Evolutionary conservation across 2,888 invertebrate genomes (phyloP).

Genomic region (Mythimna albipuncta): DNA sequence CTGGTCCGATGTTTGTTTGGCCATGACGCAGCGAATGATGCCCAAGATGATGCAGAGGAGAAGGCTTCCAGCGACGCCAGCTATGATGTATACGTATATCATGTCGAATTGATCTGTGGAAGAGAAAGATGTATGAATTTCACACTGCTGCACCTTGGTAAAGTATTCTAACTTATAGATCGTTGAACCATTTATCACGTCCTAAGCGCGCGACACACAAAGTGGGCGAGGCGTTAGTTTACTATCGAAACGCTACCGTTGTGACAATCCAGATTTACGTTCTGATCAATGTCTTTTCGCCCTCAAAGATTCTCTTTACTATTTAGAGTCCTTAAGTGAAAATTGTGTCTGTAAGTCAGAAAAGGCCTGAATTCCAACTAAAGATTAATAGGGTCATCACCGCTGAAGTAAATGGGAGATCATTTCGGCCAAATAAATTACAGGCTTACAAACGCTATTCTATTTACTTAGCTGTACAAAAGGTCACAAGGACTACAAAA

Average conservation of each 20-base stretch:
- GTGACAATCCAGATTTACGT: constrained; percentile 2
- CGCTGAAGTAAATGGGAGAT: constrained; percentile 46
- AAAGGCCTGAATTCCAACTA: constrained; percentile 21
- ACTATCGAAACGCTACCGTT: constrained; percentile 2
- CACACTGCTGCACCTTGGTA: background rate
- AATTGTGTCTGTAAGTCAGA: constrained; percentile 37
- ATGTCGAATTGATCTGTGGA: constrained; percentile 94
- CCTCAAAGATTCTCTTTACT: constrained; percentile 4
- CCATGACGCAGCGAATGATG: constrained; percentile 93
- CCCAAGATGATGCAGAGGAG: constrained; percentile 93
- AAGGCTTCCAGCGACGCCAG: constrained; percentile 93
- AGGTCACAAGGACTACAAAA: constrained; percentile 32
- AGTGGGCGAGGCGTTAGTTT: background rate
- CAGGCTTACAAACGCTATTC: constrained; percentile 44
- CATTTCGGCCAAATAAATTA: constrained; percentile 48
- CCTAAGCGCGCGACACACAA: background rate
- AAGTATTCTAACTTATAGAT: constrained; percentile 6
- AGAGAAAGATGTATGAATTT: constrained; percentile 30
- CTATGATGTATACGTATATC: constrained; percentile 95
- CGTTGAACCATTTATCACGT: constrained; percentile 9
- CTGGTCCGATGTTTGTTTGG: constrained; percentile 91
- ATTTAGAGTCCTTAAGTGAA: constrained; percentile 27
- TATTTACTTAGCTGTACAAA: constrained; percentile 36
- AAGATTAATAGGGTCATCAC: constrained; percentile 56
- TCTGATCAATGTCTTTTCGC: constrained; percentile 26